A percentile compares a stretch with the other conserved stretches of the same genome.
These are phyloP conservation scores for Ypsolopha sequella DNA, from an alignment of 2,888 invertebrate species.

Conservation along the genomic window DNA sequence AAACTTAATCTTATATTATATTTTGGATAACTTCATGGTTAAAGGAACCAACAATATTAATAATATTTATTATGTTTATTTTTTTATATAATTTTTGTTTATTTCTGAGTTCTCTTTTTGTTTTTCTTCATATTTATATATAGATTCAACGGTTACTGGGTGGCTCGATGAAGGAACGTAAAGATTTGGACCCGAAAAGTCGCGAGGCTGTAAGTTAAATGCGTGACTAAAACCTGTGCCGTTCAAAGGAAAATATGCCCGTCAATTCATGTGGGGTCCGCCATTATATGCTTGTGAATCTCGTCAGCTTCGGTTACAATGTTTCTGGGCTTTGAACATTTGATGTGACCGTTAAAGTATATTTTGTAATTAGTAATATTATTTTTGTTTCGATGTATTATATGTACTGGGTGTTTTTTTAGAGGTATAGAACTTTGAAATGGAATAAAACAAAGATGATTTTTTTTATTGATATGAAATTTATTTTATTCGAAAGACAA, in stretches of 20 bases:
- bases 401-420: neutral
- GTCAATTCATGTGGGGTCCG: no score
- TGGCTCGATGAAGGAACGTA: conserved; percentile 74
- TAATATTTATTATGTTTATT: conserved; percentile 6
- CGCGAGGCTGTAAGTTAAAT: conserved; percentile 76
- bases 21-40: conserved; percentile 15
- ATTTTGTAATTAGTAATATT: no score
- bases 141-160: conserved; percentile 83
- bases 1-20: neutral
- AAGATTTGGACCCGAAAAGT: conserved; percentile 77
- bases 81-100: conserved; percentile 17
- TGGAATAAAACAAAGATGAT: no score
- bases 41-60: conserved; percentile 16
- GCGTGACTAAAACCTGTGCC: conserved; percentile 11
- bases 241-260: conserved; percentile 6
- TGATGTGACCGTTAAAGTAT: no score
- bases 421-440: no score
- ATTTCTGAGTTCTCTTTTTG: conserved; percentile 30
- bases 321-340: no score
- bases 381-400: neutral
- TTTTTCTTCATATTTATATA: conserved; percentile 35
- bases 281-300: no score
- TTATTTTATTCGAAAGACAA: no score
- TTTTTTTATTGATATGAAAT: no score
- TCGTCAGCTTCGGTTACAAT: no score